Evolutionary conservation across 2,888 invertebrate species (phyloP), one percentile per base, ranked within the genome.

Genomic region (Epinotia bilunana): DNA sequence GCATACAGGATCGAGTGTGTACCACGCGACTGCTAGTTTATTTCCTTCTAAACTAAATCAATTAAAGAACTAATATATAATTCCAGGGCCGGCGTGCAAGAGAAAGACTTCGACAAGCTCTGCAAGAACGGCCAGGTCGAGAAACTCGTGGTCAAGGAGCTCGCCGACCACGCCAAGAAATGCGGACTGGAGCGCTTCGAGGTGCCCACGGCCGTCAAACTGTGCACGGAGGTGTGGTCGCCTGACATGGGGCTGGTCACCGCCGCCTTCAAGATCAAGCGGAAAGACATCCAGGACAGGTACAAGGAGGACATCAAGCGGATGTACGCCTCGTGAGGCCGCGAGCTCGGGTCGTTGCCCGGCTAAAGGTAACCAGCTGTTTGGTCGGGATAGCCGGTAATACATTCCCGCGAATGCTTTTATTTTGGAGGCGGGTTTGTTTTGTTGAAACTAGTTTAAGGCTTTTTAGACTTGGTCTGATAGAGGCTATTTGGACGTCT

Each of bases 181-280:
- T 97, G 98, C 83, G 97, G 98, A 83, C 94, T 99, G 83, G 97
- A 98, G 89, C 97, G 96, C 87, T 98, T 97, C 90, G 99, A 99
- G 92, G 96, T 99, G 77, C 99, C 99, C 1, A 96, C 97, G 55
- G 98, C 97, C 3, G 95, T 99, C 73, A 97, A 97, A 88, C 94
- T 99, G 74, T 97, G 98, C 88, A 95, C 96, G 70, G 99, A 99
- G 85, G 97, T 97, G 77, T 99, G 99, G 99, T 98, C 99, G 0
- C 99, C 99, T 0, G 99, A 99, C 88, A 98, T 97, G 96, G 99
- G 99, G 74, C 95, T 99, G 65, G 98, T 99, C 12, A 99, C 99
- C 49, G 99, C 99, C 80, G 99, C 99, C 72, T 98, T 99, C 94
- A 99, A 99, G 94, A 95, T 99, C 88, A 99, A 99, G 92, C 95